phyloP scores from a whole-genome alignment of 2,113 vertebrate genomes.

The Tauraco erythrolophus region DNA sequence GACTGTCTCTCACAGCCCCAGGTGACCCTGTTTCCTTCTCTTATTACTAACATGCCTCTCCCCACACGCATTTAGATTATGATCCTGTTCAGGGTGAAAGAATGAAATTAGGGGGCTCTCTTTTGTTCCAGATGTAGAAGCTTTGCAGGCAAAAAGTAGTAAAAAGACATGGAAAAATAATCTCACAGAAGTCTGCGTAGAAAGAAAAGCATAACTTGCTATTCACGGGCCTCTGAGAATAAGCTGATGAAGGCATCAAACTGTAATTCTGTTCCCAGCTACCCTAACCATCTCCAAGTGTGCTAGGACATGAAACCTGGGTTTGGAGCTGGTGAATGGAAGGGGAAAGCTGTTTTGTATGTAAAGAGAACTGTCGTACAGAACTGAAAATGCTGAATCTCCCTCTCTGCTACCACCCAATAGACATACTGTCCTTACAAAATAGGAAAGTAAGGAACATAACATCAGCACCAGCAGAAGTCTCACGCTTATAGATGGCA shows the following conservation, averaged over 20 bases:
- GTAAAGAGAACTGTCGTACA: not conserved
- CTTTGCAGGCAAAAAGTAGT: not conserved
- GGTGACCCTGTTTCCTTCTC: constrained; percentile 34
- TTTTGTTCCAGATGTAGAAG: constrained; percentile 30
- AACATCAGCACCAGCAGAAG: not conserved
- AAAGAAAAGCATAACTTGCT: not conserved
- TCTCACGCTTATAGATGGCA: not conserved
- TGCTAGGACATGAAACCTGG: constrained; percentile 15
- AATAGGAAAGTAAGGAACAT: not conserved
- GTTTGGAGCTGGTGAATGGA: constrained; percentile 7
- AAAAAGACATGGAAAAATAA: not conserved
- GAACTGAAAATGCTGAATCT: not conserved
- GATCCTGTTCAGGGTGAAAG: not conserved
- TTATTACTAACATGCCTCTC: constrained; percentile 12
- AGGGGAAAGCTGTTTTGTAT: not conserved
- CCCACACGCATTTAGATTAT: not conserved
- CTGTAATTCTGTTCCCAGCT: not conserved
- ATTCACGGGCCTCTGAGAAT: constrained; percentile 39
- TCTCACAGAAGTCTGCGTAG: not conserved
- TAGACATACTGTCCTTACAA: not conserved
- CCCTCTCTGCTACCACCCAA: not conserved
- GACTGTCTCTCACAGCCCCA: constrained; percentile 8
- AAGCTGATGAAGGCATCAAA: constrained; percentile 35
- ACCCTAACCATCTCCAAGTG: not conserved
- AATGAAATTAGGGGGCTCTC: not conserved